Base-by-base conservation (phyloP, 2,797 vertebrate species). In the Huso huso region DNA sequence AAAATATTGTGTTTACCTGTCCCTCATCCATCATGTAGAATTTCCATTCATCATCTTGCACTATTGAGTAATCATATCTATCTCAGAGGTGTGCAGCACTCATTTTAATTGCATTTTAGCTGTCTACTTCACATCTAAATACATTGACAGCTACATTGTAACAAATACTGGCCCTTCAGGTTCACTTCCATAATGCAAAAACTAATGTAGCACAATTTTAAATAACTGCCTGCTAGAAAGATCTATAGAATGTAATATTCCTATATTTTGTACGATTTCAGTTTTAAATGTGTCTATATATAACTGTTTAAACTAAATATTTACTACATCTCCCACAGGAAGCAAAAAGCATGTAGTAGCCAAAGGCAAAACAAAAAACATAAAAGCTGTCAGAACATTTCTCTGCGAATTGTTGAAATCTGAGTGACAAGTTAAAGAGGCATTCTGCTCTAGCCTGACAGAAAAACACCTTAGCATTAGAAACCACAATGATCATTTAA, bases 231-330 rank as follows among this genome's bases (percentile, higher is more conserved):
- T 37, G 23, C 23, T 37, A 37, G 23, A 37, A 37, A 37, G 23
- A 37, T 37, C 23, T 37, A 37, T 37, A 37, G 23, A 37, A 37
- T 37, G 23, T 37, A 37, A 37, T 37, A 37, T 4, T 37, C 23
- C 23, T 37, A 37, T 3, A 37, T 37, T 3, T 37, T 37, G 23
- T 37, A 37, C 4, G 2, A 37, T 37, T 37, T 37, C 23, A 37
- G 23, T 37, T 37, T 37, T 37, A 37, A 61, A 48, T 66, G 49
- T 68, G n/a, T 67, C 65, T 74, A 51, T 70, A 75, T 73, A 72
- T 75, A 73, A 71, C 59, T 58, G 64, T 63, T 64, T 68, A 68
- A 70, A 73, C 69, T 72, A 74, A 70, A 77, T 76, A 73, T 74
- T 76, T 69, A 73, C 69, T 62, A 55, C 74, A 15, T 37, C 55